These are phyloP conservation scores for Callosobruchus maculatus DNA, from an alignment of 2,888 invertebrate genomes.

Conservation along the genomic window DNA sequence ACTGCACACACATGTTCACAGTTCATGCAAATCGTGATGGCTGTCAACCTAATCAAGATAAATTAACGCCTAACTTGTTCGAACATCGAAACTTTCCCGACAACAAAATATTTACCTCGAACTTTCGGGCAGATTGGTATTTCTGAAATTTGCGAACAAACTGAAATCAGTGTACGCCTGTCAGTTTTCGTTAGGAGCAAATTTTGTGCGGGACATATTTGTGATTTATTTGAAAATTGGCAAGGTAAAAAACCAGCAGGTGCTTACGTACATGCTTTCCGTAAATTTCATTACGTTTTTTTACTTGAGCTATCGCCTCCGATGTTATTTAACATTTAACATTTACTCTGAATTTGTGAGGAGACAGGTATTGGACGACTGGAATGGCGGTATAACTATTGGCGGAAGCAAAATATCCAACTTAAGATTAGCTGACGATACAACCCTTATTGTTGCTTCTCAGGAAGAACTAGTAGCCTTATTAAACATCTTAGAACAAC, in stretches of 20 bases:
- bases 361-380: too few species aligned
- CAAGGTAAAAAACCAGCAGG: neutral
- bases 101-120: neutral
- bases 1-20: neutral
- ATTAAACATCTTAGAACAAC: too few species aligned
- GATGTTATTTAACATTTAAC: too few species aligned
- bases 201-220: neutral
- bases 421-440: too few species aligned
- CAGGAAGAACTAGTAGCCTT: too few species aligned
- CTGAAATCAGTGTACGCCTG: neutral
- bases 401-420: too few species aligned
- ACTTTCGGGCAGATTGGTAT: neutral
- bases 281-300: too few species aligned
- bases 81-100: neutral
- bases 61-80: neutral
- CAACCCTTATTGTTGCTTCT: too few species aligned
- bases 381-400: too few species aligned
- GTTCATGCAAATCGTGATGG: neutral
- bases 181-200: neutral
- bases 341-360: too few species aligned
- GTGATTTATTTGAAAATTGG: neutral
- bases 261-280: too few species aligned
- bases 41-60: neutral
- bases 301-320: too few species aligned
- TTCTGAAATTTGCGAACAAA: neutral